These are phyloP conservation scores for Pungitius pungitius DNA, from an alignment of 2,113 vertebrate genomes.

Conservation along the genomic window DNA sequence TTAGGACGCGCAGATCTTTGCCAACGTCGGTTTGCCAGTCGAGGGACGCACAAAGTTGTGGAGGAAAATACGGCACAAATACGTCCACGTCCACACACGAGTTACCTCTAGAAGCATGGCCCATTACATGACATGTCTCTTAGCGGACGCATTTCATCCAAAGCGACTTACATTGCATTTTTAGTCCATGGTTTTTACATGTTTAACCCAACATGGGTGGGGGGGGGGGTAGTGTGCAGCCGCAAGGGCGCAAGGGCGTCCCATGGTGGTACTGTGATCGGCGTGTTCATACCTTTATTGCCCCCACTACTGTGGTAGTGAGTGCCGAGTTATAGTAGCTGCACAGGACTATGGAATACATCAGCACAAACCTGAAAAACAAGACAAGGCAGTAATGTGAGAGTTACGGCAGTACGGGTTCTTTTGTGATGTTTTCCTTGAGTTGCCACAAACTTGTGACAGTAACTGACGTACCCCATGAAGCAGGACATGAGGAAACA, in stretches of 20 bases:
- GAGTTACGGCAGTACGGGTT: background rate
- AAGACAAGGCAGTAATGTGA: background rate
- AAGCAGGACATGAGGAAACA: constrained; percentile 91
- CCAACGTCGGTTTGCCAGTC: too few species aligned
- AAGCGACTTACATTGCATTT: too few species aligned
- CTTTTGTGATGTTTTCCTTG: background rate
- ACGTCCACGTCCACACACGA: background rate
- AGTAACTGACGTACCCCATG: constrained; percentile 86
- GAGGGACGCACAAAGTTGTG: too few species aligned
- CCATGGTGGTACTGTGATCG: background rate
- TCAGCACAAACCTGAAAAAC: constrained; percentile 87
- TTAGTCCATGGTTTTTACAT: too few species aligned
- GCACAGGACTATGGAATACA: constrained; percentile 91
- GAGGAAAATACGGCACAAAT: too few species aligned
- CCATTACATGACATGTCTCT: background rate
- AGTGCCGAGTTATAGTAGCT: constrained; percentile 93
- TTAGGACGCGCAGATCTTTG: too few species aligned
- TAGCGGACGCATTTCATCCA: too few species aligned
- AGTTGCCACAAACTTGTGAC: background rate
- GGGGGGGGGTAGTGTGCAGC: too few species aligned
- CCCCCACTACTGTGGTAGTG: constrained; percentile 89
- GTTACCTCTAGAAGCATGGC: background rate
- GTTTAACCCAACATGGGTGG: too few species aligned
- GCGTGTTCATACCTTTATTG: constrained; percentile 84
- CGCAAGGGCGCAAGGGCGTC: too few species aligned